These are phyloP conservation scores for Eupithecia subfuscata DNA, from an alignment of 2,888 invertebrate species.

Conservation along the genomic window DNA sequence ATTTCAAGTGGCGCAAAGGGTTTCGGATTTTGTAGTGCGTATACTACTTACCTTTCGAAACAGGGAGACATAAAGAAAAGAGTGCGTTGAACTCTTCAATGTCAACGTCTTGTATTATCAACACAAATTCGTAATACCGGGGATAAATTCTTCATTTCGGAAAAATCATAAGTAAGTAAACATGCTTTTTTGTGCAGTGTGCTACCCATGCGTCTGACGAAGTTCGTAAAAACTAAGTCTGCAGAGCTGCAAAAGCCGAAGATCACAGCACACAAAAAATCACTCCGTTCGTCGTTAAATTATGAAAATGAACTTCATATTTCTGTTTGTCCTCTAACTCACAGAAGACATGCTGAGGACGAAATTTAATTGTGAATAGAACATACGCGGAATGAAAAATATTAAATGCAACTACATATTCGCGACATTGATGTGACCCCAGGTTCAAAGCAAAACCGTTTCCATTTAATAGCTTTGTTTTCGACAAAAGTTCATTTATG, in stretches of 20 bases:
- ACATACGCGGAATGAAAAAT: background rate
- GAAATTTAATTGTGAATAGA: background rate
- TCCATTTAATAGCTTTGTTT: background rate
- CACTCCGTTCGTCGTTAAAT: background rate
- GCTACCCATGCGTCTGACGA: background rate
- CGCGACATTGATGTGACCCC: background rate
- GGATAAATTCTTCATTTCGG: background rate
- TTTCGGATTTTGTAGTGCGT: background rate
- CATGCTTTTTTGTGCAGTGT: background rate
- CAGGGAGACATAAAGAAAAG: background rate
- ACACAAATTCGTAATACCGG: background rate
- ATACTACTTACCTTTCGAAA: background rate
- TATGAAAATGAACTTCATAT: background rate
- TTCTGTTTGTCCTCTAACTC: background rate
- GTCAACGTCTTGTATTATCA: background rate
- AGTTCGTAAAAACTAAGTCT: background rate
- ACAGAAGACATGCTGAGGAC: background rate
- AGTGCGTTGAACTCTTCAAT: background rate
- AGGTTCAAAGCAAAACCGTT: background rate
- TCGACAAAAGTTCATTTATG: background rate
- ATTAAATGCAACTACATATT: background rate
- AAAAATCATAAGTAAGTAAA: background rate
- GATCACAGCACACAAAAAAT: background rate
- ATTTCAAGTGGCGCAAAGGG: background rate
- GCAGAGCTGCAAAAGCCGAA: background rate